These are phyloP conservation scores for Diabrotica undecimpunctata DNA, from an alignment of 1,140 invertebrate genomes.

Conservation along the genomic window DNA sequence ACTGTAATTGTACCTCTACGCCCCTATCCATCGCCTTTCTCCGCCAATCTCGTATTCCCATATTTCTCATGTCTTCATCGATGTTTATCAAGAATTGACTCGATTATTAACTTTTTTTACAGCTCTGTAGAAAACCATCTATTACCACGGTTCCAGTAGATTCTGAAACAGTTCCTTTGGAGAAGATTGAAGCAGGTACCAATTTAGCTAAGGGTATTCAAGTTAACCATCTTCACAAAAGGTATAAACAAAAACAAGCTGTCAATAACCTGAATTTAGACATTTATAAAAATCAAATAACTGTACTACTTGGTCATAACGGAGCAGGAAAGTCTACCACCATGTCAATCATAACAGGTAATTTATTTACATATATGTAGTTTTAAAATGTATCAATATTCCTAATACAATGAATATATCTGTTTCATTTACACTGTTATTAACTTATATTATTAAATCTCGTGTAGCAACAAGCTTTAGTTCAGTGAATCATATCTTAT, in stretches of 20 bases:
- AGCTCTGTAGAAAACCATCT: neutral
- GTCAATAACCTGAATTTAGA: constrained; percentile 69
- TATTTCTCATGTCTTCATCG: too few species aligned
- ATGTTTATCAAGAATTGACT: too few species aligned
- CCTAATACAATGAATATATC: constrained; percentile 3
- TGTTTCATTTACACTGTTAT: too few species aligned
- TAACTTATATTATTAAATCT: too few species aligned
- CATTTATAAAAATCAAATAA: constrained; percentile 65
- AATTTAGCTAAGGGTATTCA: constrained; percentile 21
- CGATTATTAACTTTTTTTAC: too few species aligned
- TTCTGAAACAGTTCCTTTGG: constrained; percentile 18
- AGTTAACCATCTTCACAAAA: constrained; percentile 43
- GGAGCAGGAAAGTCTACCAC: constrained; percentile 54
- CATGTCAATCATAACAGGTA: constrained; percentile 71
- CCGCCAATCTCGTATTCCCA: too few species aligned
- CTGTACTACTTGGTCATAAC: constrained; percentile 73
- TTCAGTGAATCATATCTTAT: too few species aligned
- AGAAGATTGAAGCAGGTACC: constrained; percentile 20
- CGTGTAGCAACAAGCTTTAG: too few species aligned
- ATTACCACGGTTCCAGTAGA: neutral
- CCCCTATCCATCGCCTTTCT: too few species aligned
- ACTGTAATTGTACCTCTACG: too few species aligned
- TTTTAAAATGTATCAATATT: too few species aligned
- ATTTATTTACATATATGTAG: constrained; percentile 45
- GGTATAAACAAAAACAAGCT: constrained; percentile 52